These are phyloP conservation scores for Rhynchotus rufescens DNA, from an alignment of 2,797 vertebrate species.

Conservation along the genomic window DNA sequence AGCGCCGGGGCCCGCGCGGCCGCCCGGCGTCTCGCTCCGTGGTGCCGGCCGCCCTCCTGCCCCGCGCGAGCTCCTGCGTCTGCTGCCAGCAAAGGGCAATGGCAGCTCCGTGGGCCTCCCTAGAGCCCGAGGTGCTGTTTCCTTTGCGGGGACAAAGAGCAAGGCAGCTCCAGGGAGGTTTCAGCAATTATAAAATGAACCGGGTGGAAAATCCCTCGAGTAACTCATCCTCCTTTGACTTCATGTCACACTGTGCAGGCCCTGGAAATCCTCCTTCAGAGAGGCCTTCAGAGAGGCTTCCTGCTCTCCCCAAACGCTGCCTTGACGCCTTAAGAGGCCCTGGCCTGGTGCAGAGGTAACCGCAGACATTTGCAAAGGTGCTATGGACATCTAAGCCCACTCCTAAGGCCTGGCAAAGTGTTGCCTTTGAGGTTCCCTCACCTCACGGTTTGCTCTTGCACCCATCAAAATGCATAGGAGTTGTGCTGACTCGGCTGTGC, in stretches of 20 bases:
- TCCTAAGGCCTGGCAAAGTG: background rate
- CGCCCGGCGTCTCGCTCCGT: background rate
- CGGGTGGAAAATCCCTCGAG: background rate
- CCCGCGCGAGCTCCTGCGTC: background rate
- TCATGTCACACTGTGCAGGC: background rate
- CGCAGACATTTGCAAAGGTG: background rate
- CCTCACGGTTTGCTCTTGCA: background rate
- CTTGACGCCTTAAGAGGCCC: accelerated
- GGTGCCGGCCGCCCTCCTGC: conserved; percentile 21
- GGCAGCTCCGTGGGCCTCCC: background rate
- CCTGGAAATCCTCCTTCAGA: background rate
- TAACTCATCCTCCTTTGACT: background rate
- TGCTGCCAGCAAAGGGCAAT: background rate
- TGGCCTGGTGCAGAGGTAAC: background rate
- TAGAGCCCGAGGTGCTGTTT: background rate
- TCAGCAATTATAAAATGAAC: background rate
- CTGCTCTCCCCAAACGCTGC: background rate
- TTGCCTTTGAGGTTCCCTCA: background rate
- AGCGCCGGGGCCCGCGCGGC: background rate
- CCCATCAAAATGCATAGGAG: background rate
- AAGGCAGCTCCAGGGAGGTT: background rate
- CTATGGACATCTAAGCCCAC: background rate
- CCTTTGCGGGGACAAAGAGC: background rate
- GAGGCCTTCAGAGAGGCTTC: background rate
- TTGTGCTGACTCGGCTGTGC: background rate